These are phyloP conservation scores for Clanis bilineata DNA, from an alignment of 2,888 invertebrate genomes.

Conservation along the genomic window DNA sequence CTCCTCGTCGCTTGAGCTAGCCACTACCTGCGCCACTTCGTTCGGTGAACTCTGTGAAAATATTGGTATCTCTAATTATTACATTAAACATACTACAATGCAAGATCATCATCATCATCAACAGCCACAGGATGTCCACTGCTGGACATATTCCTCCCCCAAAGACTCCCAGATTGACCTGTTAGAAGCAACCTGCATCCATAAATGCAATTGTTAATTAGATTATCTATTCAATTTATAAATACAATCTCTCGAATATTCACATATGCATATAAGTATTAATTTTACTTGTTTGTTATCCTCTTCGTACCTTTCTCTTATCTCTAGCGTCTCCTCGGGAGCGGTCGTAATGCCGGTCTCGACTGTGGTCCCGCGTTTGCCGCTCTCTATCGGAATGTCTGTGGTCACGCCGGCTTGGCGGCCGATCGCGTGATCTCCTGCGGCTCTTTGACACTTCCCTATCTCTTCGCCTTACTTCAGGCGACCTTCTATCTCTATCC, in stretches of 20 bases:
- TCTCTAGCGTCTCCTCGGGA: conserved; percentile 52
- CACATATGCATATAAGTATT: neutral
- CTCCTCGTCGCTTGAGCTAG: conserved; percentile 87
- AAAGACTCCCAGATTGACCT: too few relatives aligned
- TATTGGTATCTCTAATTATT: neutral
- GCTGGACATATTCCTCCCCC: too few relatives aligned
- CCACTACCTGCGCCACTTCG: conserved; percentile 88
- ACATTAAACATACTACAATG: too few relatives aligned
- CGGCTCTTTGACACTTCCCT: conserved; percentile 45
- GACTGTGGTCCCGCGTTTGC: conserved; percentile 9
- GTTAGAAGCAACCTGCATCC: too few relatives aligned
- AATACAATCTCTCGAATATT: neutral
- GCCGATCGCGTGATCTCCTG: conserved; percentile 36
- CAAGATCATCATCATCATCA: too few relatives aligned
- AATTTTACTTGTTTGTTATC: neutral
- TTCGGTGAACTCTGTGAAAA: conserved; percentile 81
- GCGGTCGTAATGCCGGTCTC: conserved; percentile 44
- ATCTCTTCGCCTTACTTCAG: conserved; percentile 30
- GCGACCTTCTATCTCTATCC: conserved; percentile 37
- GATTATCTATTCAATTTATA: neutral
- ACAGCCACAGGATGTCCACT: too few relatives aligned
- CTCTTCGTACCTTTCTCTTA: conserved; percentile 40
- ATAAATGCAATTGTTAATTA: neutral
- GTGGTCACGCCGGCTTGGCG: conserved; percentile 34
- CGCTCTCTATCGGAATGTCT: conserved; percentile 26